phyloP scores from a whole-genome alignment of 2,113 vertebrate genomes.

The Pampusana beccarii region DNA sequence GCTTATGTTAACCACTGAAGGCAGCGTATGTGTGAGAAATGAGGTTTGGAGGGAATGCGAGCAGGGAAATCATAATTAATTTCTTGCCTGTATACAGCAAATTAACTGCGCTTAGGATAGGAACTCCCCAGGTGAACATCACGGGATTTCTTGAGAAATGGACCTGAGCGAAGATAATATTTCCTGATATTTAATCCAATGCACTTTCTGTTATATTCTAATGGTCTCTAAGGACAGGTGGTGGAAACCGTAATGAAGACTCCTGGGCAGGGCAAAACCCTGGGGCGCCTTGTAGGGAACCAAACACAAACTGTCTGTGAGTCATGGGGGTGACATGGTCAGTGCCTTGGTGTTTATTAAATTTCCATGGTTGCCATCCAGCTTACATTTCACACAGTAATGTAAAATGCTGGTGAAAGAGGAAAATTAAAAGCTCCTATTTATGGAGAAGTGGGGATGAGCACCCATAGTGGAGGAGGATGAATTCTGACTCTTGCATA shows the following conservation, averaged over 20 bases:
- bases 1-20: background rate
- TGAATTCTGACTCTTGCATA: background rate
- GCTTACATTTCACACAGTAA: background rate
- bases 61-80: background rate
- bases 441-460: background rate
- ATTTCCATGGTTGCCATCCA: background rate
- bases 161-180: background rate
- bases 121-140: background rate
- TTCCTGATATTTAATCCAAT: background rate
- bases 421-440: background rate
- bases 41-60: background rate
- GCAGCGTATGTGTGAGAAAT: background rate
- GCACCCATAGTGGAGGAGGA: accelerated
- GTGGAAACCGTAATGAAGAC: background rate
- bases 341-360: background rate
- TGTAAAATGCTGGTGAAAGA: background rate
- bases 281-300: background rate
- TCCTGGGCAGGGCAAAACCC: background rate
- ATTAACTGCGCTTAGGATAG: background rate
- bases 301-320: background rate
- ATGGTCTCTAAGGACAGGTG: background rate
- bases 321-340: background rate
- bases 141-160: background rate
- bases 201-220: background rate
- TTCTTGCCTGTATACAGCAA: background rate